phyloP scores from a whole-genome alignment of 2,797 vertebrate species.

The Simalia tracyae region DNA sequence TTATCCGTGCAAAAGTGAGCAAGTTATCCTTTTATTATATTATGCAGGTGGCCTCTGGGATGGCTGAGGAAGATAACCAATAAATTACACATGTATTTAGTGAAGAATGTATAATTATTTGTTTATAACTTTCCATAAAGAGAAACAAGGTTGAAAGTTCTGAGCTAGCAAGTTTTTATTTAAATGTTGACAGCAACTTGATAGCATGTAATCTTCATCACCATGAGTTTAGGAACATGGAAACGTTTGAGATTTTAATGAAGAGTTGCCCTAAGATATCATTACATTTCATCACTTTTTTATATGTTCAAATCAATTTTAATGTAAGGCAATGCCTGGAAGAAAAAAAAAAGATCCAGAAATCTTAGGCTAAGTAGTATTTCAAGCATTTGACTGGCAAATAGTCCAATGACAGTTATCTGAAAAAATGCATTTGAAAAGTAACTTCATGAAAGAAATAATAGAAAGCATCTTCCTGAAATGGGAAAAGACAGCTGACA shows the following conservation, averaged over 20 bases:
- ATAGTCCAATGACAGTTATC: neutral
- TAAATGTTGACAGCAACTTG: neutral
- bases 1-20: neutral
- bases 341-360: neutral
- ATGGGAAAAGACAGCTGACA: neutral
- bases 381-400: neutral
- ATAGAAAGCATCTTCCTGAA: neutral
- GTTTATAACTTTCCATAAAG: too few species aligned
- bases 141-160: neutral
- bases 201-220: neutral
- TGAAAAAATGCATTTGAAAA: neutral
- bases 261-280: neutral
- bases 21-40: neutral
- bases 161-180: neutral
- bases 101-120: neutral
- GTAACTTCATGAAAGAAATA: neutral
- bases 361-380: neutral
- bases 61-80: neutral
- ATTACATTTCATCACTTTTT: neutral
- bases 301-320: neutral
- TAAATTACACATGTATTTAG: neutral
- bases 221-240: neutral
- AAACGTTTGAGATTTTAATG: neutral
- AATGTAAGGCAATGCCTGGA: neutral
- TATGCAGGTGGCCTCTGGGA: neutral